phyloP scores from a whole-genome alignment of 1,140 invertebrate species.

The Ylistrum balloti region DNA sequence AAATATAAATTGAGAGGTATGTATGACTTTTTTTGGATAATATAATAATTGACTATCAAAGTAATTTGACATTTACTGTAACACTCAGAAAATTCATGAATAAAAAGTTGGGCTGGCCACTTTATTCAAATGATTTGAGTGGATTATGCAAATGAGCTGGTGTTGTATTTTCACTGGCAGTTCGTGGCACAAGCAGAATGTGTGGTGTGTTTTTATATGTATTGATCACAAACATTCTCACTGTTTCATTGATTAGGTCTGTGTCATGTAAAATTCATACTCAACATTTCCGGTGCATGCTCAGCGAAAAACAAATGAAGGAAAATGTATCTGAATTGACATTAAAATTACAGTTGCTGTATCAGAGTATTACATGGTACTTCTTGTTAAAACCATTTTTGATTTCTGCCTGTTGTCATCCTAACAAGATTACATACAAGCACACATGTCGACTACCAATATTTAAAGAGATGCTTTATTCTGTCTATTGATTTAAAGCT shows the following conservation, averaged over 20 bases:
- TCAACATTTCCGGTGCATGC: constrained; percentile 30
- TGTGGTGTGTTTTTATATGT: background rate
- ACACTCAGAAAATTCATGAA: background rate
- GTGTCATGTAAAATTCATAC: constrained; percentile 35
- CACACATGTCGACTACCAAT: constrained; percentile 32
- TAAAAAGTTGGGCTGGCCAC: constrained; percentile 31
- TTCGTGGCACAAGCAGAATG: background rate
- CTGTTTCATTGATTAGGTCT: constrained; percentile 26
- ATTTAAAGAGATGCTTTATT: constrained; percentile 36
- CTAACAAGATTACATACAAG: constrained; percentile 33
- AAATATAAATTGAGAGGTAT: no score
- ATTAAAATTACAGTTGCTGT: background rate
- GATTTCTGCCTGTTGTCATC: constrained; percentile 25
- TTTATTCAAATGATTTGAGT: constrained; percentile 36
- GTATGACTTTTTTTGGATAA: no score
- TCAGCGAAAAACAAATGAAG: constrained; percentile 33
- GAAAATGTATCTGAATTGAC: constrained; percentile 29
- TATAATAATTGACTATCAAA: no score
- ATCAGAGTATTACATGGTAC: background rate
- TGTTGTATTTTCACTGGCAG: background rate
- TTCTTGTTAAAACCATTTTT: background rate
- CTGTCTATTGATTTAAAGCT: background rate
- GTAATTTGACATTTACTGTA: background rate
- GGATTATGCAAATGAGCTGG: background rate
- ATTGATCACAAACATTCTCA: constrained; percentile 1